Base-by-base conservation (phyloP, 2,113 vertebrate species). In the Cryptomyrus ogoouensis region DNA sequence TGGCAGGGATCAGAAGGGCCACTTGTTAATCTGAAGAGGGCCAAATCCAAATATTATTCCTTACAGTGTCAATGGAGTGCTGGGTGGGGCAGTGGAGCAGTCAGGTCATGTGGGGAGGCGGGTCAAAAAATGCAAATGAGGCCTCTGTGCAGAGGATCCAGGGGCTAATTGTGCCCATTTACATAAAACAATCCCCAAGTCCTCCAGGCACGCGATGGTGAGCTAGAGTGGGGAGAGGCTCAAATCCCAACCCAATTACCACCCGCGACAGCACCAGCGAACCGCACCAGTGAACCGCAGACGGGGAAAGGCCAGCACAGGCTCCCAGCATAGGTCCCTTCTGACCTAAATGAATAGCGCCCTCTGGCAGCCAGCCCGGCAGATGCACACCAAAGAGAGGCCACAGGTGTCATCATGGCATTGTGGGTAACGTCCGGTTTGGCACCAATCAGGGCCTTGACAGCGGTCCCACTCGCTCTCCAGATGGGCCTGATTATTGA, bases 231-330 rank as follows among this genome's bases (percentile, higher is more conserved):
- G 24, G 70, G 88, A 88, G 49, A 84, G 56, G 10, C 62, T 87
- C 53, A 93, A 94, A 90, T 96, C 95, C 95, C 96, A 93, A 92
- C 92, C 95, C 94, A 96, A 96, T 96, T 96, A 96, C 91, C 93
- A 91, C 87, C 91, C 90, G 90, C 91, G 89, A 92, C 91, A 92
- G 91, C 90, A 94, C 92, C 94, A 92, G 58, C 90, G 91, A 94
- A 56, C 53, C 53, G 53, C 19, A 56, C 19, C 94, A 92, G 66
- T 90, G 91, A 94, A 93, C 92, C 89, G 89, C 90, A 66, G 88
- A 50, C 6, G 85, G 93, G 90, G 90, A 89, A 90, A 89, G 89
- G 85, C 93, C 93, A 91, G 92, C 90, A 89, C 91, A 91, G 91
- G 53, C 89, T 88, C 39, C 83, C 74, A 92, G 93, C 88, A 91